Evolutionary conservation across 2,113 vertebrate species (phyloP), one percentile per base, ranked within the genome.

Genomic region (Gavialis gangeticus): DNA sequence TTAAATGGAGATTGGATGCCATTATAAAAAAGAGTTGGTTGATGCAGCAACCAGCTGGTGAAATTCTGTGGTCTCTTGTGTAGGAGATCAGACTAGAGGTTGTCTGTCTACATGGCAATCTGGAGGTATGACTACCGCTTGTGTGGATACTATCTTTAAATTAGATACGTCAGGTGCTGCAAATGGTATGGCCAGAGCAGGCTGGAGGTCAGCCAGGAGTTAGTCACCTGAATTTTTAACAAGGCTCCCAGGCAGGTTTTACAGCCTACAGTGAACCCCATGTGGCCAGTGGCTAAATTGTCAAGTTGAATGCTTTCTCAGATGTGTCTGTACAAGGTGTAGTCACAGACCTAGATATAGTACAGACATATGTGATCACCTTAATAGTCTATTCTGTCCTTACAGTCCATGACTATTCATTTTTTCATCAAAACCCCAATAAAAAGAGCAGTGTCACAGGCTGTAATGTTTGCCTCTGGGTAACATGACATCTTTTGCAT

Each of bases 371-470:
- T 80, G n/a, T 62, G 37, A 9, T 67, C 19, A 30, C 64, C 34
- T 4, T 73, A 75, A 19, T 73, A 19, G 17, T 81, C 46, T 46
- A n/a, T 60, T 75, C 56, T 62, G 30, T 17, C 19, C 19, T 37
- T 71, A 37, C 30, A 71, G 30, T 71, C 30, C 37, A 37, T 71
- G 58, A n/a, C 46, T 88, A 10, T 21, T 30, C 14, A 54, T 82
- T 5, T 79, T 89, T 89, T 28, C 73, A 66, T 46, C 58, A 91
- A 93, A 94, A 92, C 46, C 56, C 17, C 88, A 82, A 60, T 37
- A 69, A 24, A 3, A 80, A 58, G 2, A 86, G 58, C 17, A 14
- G 80, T 90, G 83, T 30, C 46, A 79, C n/a, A 30, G 84, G 2
- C 18, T 62, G 62, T 69, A 84, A 73, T 79, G 58, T 2, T 16